Evolutionary conservation across 2,888 invertebrate genomes (phyloP).

Genomic region (Xylota segnis): DNA sequence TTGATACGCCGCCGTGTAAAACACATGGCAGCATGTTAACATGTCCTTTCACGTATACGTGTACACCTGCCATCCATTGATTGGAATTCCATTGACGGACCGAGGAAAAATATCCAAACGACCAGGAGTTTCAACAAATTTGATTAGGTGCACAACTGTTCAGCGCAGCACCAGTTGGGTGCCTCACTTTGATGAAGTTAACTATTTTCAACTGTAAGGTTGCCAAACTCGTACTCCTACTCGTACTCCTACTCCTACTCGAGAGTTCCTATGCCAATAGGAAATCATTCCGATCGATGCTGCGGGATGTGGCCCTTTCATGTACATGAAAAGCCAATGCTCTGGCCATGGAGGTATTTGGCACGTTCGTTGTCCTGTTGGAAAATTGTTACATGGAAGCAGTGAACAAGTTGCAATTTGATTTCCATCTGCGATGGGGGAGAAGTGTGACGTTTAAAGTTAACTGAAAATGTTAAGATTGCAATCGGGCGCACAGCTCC

Average conservation of each 20-base stretch:
- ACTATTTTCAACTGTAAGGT: background rate
- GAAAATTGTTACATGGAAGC: background rate
- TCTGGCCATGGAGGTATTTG: slow-evolving; percentile 12
- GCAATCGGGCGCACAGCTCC: background rate
- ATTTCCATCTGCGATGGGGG: background rate
- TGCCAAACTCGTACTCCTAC: slow-evolving; percentile 29
- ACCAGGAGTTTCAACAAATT: slow-evolving; percentile 49
- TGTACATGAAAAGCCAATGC: background rate
- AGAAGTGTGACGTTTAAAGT: slow-evolving; percentile 11
- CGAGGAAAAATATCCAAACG: slow-evolving; percentile 1
- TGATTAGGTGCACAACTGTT: slow-evolving; percentile 40
- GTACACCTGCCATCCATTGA: slow-evolving; percentile 51
- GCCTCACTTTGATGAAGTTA: slow-evolving; percentile 30
- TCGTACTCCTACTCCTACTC: background rate
- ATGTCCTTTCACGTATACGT: background rate
- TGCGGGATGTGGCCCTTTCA: background rate
- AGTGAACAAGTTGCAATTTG: slow-evolving; percentile 33
- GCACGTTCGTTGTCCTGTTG: slow-evolving; percentile 5
- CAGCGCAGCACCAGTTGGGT: background rate
- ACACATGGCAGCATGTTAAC: slow-evolving; percentile 27
- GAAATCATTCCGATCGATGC: slow-evolving; percentile 38
- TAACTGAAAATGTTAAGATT: slow-evolving; percentile 14
- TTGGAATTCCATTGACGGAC: slow-evolving; percentile 49
- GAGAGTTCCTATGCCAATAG: background rate
- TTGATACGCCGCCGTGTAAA: slow-evolving; percentile 18